A percentile compares a stretch with the other conserved stretches of the same genome.
Conservation (phyloP, 2,113 vertebrate genomes). For the Gymnogyps californianus region DNA sequence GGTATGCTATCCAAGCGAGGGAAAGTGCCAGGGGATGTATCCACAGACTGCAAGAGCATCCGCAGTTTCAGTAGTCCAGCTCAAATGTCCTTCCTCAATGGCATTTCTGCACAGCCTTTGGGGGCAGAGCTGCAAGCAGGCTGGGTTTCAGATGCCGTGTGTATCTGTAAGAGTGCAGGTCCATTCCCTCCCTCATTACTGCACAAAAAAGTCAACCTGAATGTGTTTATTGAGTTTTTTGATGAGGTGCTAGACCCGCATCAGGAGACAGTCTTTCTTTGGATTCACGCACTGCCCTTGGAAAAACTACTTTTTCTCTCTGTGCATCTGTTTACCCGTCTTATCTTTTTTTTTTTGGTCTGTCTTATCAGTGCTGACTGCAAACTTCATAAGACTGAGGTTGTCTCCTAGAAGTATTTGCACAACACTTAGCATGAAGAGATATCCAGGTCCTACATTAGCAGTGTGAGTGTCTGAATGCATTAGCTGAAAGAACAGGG, state of each 20-base stretch:
- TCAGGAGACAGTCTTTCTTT: not conserved
- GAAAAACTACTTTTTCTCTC: not conserved
- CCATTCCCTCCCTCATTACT: not conserved
- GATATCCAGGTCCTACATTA: not conserved
- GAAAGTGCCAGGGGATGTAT: not conserved
- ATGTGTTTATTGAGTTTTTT: not conserved
- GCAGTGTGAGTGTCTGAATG: not conserved
- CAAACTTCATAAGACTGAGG: not conserved
- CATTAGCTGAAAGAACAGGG: not conserved
- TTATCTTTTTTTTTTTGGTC: not conserved
- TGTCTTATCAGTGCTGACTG: not conserved
- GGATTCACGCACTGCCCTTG: not conserved
- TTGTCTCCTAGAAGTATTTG: not conserved
- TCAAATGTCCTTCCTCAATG: not conserved
- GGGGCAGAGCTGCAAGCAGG: not conserved
- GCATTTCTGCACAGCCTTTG: not conserved
- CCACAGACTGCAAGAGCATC: not conserved
- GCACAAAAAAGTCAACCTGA: not conserved
- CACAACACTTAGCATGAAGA: not conserved
- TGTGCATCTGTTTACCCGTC: not conserved
- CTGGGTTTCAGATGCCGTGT: not conserved
- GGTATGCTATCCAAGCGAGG: not conserved
- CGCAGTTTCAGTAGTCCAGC: not conserved
- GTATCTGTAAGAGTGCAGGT: not conserved
- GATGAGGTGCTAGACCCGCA: not conserved